A percentile compares a stretch with the other conserved stretches of the same genome.
Evolutionary conservation across 2,888 invertebrate species (phyloP).

Genomic region (Callyntrura sp.): DNA sequence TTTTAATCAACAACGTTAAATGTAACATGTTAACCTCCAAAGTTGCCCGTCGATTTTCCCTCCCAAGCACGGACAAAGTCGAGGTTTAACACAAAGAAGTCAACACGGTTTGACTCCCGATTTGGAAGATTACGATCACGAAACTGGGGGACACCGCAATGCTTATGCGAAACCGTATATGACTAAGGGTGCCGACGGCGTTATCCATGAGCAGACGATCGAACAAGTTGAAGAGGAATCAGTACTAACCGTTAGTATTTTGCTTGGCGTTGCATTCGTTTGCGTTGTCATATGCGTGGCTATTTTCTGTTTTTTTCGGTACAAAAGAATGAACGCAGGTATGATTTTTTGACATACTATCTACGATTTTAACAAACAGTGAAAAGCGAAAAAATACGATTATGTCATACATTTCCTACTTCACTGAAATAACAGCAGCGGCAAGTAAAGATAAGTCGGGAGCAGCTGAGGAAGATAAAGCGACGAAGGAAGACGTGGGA

Average conservation of each 20-base stretch:
- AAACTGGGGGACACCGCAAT: too few relatives aligned
- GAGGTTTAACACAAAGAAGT: background rate
- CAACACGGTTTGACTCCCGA: too few relatives aligned
- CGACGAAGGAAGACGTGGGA: background rate
- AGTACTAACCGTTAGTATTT: too few relatives aligned
- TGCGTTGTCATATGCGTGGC: background rate
- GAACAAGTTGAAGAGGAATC: too few relatives aligned
- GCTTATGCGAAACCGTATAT: background rate
- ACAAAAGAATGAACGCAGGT: too few relatives aligned
- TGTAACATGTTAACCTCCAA: background rate
- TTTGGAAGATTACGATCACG: too few relatives aligned
- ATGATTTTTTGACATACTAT: too few relatives aligned
- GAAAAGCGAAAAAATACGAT: too few relatives aligned
- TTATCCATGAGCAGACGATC: background rate
- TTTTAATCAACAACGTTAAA: too few relatives aligned
- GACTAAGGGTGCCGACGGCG: background rate
- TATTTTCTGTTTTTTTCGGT: conserved; percentile 11
- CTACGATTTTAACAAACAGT: too few relatives aligned
- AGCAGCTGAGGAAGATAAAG: conserved; percentile 42
- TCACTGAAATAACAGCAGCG: too few relatives aligned
- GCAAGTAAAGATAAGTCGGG: background rate
- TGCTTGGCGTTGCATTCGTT: background rate
- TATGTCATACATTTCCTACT: too few relatives aligned
- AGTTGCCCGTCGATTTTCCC: conserved; percentile 42
- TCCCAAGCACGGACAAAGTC: background rate